These are phyloP conservation scores for Netelia inedita DNA, from an alignment of 2,888 invertebrate species.

Conservation along the genomic window DNA sequence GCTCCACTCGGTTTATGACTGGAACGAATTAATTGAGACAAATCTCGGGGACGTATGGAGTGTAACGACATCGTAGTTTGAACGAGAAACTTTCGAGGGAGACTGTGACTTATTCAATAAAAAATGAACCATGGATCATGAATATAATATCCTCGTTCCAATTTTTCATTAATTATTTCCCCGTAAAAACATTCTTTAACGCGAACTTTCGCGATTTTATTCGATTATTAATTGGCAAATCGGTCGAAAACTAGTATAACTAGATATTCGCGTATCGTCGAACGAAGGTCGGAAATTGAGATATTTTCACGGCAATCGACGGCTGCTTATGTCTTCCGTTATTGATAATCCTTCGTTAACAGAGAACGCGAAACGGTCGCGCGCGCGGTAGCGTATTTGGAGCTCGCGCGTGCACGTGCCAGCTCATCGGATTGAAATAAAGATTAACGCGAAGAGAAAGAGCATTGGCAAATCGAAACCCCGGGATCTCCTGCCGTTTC, in stretches of 20 bases:
- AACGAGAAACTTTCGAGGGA: constrained; percentile 14
- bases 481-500: constrained; percentile 40
- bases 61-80: constrained; percentile 14
- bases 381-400: neutral
- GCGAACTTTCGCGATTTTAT: neutral
- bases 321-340: constrained; percentile 38
- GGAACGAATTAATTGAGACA: constrained; percentile 70
- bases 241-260: neutral
- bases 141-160: too few species aligned
- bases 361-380: constrained; percentile 9
- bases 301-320: constrained; percentile 35
- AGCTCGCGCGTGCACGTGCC: constrained; percentile 42
- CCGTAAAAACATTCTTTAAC: neutral
- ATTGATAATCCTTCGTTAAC: constrained; percentile 58
- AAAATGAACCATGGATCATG: constrained; percentile 45
- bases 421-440: constrained; percentile 44
- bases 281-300: constrained; percentile 30
- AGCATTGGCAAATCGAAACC: constrained; percentile 55
- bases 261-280: neutral
- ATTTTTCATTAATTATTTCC: constrained; percentile 51
- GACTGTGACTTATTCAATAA: constrained; percentile 35
- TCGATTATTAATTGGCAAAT: too few species aligned
- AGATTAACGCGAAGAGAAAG: constrained; percentile 38
- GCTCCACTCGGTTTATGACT: constrained; percentile 58
- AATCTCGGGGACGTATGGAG: constrained; percentile 47